Evolutionary conservation across 2,797 vertebrate species (phyloP).

Genomic region (Rhinella marina): DNA sequence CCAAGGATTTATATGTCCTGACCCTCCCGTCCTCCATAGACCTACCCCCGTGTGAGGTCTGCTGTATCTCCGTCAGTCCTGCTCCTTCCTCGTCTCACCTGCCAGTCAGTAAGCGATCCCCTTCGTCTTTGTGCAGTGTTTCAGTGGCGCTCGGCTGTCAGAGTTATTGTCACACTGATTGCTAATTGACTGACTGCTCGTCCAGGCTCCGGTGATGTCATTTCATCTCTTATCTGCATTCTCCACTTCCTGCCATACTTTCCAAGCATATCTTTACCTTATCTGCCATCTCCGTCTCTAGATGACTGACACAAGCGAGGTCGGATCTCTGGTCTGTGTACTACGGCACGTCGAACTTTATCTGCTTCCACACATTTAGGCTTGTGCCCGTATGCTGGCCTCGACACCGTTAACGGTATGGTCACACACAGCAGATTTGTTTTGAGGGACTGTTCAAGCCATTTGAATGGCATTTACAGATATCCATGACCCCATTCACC

Average conservation of each 20-base stretch:
- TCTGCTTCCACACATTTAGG: not conserved
- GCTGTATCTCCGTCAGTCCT: not conserved
- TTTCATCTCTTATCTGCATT: conserved; percentile 5
- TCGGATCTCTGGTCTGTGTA: not conserved
- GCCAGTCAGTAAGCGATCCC: not conserved
- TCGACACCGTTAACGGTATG: not conserved
- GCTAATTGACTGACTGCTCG: conserved; percentile 44
- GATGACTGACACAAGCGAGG: conserved; percentile 23
- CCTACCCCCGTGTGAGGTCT: not conserved
- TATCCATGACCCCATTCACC: not conserved
- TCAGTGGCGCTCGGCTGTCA: conserved; percentile 16
- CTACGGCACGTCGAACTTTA: not conserved
- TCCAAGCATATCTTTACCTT: conserved; percentile 2
- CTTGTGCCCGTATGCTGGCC: not conserved
- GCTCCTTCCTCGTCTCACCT: not conserved
- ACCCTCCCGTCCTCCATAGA: not conserved
- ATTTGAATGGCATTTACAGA: not conserved
- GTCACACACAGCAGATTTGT: not conserved
- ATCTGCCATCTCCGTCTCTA: conserved; percentile 19
- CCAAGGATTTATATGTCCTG: not conserved
- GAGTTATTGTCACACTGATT: conserved; percentile 32
- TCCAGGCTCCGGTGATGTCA: conserved; percentile 28
- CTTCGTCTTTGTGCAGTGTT: not conserved
- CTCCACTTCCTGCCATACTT: not conserved
- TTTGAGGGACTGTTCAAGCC: not conserved